Percentiles rank a stretch among this genome's conserved stretches.
Evolutionary conservation across 1,140 invertebrate species (phyloP).

Genomic region (Bombus turneri): DNA sequence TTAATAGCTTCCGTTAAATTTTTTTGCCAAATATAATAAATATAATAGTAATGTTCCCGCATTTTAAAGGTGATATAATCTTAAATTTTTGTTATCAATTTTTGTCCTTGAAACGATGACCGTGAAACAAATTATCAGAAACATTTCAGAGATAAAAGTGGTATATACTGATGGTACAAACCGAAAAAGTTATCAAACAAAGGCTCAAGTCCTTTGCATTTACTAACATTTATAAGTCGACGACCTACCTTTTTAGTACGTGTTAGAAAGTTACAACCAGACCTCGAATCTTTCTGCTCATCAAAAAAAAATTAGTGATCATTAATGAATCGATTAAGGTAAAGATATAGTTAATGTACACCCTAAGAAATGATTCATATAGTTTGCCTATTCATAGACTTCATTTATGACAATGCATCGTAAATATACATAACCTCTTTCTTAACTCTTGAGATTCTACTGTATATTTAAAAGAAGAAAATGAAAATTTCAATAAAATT

Average conservation of each 20-base stretch:
- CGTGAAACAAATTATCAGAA: background rate
- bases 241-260: conserved; percentile 24
- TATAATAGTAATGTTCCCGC: too few species aligned
- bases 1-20: background rate
- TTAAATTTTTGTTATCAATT: too few species aligned
- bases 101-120: background rate
- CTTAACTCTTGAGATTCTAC: background rate
- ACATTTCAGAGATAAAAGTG: too few species aligned
- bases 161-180: background rate
- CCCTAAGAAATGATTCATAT: background rate
- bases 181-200: background rate
- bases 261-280: conserved; percentile 34
- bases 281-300: background rate
- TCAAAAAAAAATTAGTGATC: conserved; percentile 6
- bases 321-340: conserved; percentile 19
- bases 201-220: background rate
- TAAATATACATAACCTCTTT: background rate
- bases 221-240: background rate
- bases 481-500: too few species aligned
- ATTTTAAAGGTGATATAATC: too few species aligned
- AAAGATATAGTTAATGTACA: background rate
- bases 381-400: background rate
- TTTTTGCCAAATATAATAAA: too few species aligned
- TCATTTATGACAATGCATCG: background rate
- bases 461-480: too few species aligned